phyloP scores from a whole-genome alignment of 2,888 invertebrate genomes.

The Sinohyriopsis cumingii region DNA sequence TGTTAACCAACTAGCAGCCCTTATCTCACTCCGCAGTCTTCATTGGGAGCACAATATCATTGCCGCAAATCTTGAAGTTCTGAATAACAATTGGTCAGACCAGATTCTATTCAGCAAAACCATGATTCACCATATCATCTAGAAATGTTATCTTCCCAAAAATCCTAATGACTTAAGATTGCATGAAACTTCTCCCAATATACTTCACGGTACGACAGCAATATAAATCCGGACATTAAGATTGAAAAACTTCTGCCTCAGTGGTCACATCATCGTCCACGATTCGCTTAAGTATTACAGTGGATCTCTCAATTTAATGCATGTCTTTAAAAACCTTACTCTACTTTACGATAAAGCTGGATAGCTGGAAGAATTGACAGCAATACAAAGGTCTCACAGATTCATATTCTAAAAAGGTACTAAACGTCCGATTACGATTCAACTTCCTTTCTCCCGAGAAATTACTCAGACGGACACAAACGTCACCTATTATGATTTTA shows the following conservation, averaged over 20 bases:
- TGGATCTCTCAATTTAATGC: neutral
- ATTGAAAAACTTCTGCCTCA: neutral
- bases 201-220: neutral
- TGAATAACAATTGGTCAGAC: slow-evolving; percentile 64
- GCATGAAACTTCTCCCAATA: neutral
- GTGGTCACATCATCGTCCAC: neutral
- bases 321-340: neutral
- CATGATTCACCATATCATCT: slow-evolving; percentile 54
- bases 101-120: slow-evolving; percentile 4
- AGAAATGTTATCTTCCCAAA: slow-evolving; percentile 53
- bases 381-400: neutral
- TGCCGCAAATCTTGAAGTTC: slow-evolving; percentile 82
- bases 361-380: neutral
- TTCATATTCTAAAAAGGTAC: neutral
- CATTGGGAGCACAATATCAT: slow-evolving; percentile 86
- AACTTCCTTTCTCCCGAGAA: too few relatives aligned
- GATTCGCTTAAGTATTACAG: neutral
- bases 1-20: slow-evolving; percentile 88
- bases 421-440: too few relatives aligned
- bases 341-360: neutral
- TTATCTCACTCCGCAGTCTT: slow-evolving; percentile 90
- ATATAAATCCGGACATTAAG: neutral
- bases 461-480: too few relatives aligned
- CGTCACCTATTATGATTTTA: too few relatives aligned
- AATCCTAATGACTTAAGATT: neutral